Percentiles rank a stretch among this genome's conserved stretches.
phyloP scores from a whole-genome alignment of 2,113 vertebrate genomes.

The Pimephales promelas region DNA sequence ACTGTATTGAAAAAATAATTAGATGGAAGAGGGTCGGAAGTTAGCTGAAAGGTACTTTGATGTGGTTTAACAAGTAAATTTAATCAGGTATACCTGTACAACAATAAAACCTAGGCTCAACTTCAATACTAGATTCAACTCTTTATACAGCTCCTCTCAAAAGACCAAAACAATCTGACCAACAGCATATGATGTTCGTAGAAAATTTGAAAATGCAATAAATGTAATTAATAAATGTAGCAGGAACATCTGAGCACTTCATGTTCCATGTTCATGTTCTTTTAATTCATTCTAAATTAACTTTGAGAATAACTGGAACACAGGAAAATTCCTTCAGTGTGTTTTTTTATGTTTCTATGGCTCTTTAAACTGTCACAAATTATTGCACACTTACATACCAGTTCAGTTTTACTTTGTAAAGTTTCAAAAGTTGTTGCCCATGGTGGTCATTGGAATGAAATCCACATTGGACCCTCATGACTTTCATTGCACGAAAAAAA shows the following conservation, averaged over 20 bases:
- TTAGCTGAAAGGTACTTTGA: too few species aligned
- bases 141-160: background rate
- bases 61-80: background rate
- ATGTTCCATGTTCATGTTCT: background rate
- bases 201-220: background rate
- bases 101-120: background rate
- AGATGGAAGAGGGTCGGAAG: too few species aligned
- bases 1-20: too few species aligned
- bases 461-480: background rate
- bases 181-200: background rate
- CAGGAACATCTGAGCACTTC: background rate
- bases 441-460: background rate
- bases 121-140: background rate
- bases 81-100: background rate
- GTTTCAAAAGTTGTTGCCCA: background rate
- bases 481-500: background rate
- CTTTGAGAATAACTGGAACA: background rate
- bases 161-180: background rate
- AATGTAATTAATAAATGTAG: background rate
- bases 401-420: background rate
- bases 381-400: background rate
- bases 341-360: background rate
- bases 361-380: background rate
- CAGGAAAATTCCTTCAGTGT: background rate
- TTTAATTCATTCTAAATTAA: background rate